Evolutionary conservation across 2,113 vertebrate genomes (phyloP).

Genomic region (Bubo blakistoni): DNA sequence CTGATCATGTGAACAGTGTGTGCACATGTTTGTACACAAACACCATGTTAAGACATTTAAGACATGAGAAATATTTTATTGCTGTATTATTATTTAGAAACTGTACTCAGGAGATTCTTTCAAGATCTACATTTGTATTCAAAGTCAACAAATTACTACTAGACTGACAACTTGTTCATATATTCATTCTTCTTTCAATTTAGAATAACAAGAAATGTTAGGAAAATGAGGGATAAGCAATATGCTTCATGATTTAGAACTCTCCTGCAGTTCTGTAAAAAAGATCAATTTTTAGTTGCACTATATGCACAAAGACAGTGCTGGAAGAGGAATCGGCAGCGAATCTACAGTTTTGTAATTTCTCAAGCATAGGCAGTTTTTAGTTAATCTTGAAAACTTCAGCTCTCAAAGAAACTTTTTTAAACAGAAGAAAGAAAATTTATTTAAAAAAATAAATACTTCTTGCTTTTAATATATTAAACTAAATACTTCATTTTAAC

Average conservation of each 20-base stretch:
- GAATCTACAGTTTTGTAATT: not conserved
- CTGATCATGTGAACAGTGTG: slow-evolving; percentile 15
- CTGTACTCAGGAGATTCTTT: not conserved
- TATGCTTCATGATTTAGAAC: not conserved
- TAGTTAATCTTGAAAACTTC: not conserved
- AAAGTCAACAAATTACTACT: not conserved
- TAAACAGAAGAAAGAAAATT: no score
- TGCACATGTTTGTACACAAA: slow-evolving; percentile 19
- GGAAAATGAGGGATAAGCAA: not conserved
- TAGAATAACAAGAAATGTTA: not conserved
- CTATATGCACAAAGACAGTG: accelerated
- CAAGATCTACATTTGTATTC: not conserved
- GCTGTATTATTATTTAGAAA: not conserved
- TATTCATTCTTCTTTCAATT: not conserved
- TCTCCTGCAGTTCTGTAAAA: not conserved
- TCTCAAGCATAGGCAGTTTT: not conserved
- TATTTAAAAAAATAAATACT: not conserved
- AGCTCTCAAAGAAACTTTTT: not conserved
- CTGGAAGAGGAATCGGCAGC: not conserved
- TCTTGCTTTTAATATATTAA: not conserved
- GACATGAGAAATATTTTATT: not conserved
- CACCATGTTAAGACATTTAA: not conserved
- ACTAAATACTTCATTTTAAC: not conserved
- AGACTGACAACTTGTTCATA: not conserved
- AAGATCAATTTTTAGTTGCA: not conserved